Conservation (phyloP, 2,888 invertebrate genomes). For the Gymnocheta viridis region DNA sequence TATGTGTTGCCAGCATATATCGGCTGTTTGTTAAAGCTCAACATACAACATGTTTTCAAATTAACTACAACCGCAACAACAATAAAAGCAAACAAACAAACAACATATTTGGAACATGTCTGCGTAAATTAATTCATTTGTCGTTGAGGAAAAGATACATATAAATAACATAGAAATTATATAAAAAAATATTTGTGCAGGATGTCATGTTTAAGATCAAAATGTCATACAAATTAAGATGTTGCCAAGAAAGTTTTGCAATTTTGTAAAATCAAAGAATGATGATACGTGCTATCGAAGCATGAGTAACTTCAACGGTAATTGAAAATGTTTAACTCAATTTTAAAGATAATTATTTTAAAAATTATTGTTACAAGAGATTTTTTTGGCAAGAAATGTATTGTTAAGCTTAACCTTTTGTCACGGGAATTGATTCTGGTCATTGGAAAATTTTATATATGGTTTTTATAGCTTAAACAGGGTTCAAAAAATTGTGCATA, state of each 20-base stretch:
- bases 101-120: slow-evolving; percentile 55
- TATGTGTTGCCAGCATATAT: slow-evolving; percentile 47
- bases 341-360: background rate
- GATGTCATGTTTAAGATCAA: slow-evolving; percentile 61
- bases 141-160: slow-evolving; percentile 1
- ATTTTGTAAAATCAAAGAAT: background rate
- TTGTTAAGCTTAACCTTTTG: no score
- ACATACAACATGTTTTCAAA: slow-evolving; percentile 20
- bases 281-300: background rate
- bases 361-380: background rate
- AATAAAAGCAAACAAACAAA: background rate
- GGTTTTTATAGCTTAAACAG: no score
- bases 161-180: background rate
- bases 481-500: no score
- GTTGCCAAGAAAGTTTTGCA: slow-evolving; percentile 30
- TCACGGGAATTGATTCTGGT: no score
- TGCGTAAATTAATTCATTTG: slow-evolving; percentile 60
- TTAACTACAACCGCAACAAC: background rate
- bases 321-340: slow-evolving; percentile 6
- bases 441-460: no score
- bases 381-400: no score
- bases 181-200: slow-evolving; percentile 10
- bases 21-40: slow-evolving; percentile 6
- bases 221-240: slow-evolving; percentile 59
- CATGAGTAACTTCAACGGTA: background rate